Conservation (phyloP, 2,797 vertebrate genomes). For the Enteromius paludinosus region DNA sequence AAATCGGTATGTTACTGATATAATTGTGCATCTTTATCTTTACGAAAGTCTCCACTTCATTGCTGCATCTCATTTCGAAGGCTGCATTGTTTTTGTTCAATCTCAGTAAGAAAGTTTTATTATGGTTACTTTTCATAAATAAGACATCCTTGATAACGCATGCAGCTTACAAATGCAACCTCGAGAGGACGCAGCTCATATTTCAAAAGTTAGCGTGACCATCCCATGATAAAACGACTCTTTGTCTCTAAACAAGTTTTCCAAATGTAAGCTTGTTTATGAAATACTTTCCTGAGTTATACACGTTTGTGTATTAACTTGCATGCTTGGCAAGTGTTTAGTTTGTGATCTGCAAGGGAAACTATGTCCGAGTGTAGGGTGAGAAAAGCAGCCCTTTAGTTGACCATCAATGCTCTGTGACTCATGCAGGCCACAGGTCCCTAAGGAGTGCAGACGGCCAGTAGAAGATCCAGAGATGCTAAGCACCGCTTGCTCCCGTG, state of each 20-base stretch:
- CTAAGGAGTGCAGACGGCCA: slow-evolving; percentile 90
- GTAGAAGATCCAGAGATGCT: slow-evolving; percentile 87
- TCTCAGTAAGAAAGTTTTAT: neutral
- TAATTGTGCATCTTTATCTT: neutral
- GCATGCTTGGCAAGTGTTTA: slow-evolving; percentile 3
- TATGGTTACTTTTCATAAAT: neutral
- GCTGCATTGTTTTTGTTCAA: neutral
- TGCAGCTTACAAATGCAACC: neutral
- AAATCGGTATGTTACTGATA: neutral
- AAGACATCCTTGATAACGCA: neutral
- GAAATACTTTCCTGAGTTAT: slow-evolving; percentile 4
- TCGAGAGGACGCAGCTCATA: neutral
- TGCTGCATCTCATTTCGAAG: neutral
- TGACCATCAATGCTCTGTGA: slow-evolving; percentile 21
- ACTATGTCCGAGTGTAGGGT: neutral
- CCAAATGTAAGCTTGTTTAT: slow-evolving; percentile 68
- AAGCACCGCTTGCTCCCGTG: slow-evolving; percentile 90
- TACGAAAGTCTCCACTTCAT: neutral
- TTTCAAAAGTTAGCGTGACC: slow-evolving; percentile 38
- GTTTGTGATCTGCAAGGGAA: slow-evolving; percentile 23
- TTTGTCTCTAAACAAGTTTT: slow-evolving; percentile 56
- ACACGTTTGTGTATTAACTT: neutral
- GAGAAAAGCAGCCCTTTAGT: neutral
- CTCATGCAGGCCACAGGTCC: slow-evolving; percentile 83
- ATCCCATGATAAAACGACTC: slow-evolving; percentile 65